These are phyloP conservation scores for Subanguina moxae DNA, from an alignment of 1,140 invertebrate species.

Conservation along the genomic window DNA sequence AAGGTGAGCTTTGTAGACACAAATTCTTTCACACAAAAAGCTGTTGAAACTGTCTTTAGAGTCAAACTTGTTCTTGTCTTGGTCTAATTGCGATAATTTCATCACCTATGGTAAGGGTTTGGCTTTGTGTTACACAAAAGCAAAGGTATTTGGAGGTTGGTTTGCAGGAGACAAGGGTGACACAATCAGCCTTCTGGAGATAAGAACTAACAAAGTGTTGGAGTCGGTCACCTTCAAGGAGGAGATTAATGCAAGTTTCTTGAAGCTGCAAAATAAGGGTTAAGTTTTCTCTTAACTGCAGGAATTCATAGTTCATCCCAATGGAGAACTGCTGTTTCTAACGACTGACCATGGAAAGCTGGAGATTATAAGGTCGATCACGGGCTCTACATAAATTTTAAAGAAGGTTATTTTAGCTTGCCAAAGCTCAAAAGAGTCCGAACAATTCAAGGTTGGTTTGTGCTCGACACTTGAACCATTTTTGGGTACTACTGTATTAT, in stretches of 20 bases:
- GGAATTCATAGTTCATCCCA: constrained; percentile 42
- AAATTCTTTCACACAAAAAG: constrained; percentile 3
- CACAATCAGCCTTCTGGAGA: constrained; percentile 23
- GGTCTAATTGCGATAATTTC: constrained; percentile 26
- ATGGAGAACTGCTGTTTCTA: constrained; percentile 36
- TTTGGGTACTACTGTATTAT: no score
- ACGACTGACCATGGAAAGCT: constrained; percentile 40
- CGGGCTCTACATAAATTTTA: background rate
- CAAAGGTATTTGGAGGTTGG: no score
- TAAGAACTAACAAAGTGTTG: constrained; percentile 7
- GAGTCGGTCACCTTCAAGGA: constrained; percentile 23
- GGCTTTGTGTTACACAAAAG: background rate
- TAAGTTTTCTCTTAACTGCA: no score
- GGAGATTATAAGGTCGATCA: constrained; percentile 31
- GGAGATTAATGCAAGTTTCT: constrained; percentile 28
- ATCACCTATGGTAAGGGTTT: constrained; percentile 7
- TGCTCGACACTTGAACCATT: no score
- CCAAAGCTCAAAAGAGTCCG: constrained; percentile 33
- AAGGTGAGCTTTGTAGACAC: constrained; percentile 14
- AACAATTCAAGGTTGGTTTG: constrained; percentile 23
- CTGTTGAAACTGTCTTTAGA: constrained; percentile 25
- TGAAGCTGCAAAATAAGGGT: no score
- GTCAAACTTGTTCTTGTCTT: constrained; percentile 30
- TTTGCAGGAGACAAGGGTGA: constrained; percentile 26
- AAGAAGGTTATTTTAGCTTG: constrained; percentile 26